Base-by-base conservation (phyloP, 2,113 vertebrate species). In the Agelaius tricolor region DNA sequence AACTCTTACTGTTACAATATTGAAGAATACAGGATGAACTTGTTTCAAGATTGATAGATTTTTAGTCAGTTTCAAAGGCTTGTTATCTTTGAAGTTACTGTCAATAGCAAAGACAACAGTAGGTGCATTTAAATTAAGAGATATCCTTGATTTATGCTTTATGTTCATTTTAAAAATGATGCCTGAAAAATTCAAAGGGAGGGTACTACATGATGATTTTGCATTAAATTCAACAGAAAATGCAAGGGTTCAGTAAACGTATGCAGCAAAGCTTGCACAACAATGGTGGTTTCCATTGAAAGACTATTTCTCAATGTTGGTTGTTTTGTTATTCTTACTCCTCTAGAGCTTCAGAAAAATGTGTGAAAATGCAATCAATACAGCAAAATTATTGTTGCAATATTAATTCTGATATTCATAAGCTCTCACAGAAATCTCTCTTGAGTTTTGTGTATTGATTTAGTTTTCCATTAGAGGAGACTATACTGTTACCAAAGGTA, bases 371-470 rank as follows among this genome's bases (percentile, higher is more conserved):
- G 10, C 7, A 77, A 68, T 89, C 41, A 58, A 9, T 44, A 37
- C 26, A 24, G 55, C 1, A 81, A 81, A 88, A 55, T 35, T 3
- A 46, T 87, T 76, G 74, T 51, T 94, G 47, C 39, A 89, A 77
- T 67, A 74, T 85, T 94, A 94, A 58, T 27, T 91, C 67, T 74
- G 51, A 74, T 87, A 95, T 93, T 76, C 78, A 89, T 65, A 93
- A 78, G 12, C 19, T 74, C 26, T 73, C 41, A 39, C 19, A 73
- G 44, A 72, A 80, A 71, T 57, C 4, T 72, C 27, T 67, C 47
- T 78, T 83, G 47, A 6, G 83, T 78, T 92, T 90, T 93, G 35
- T 63, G 13, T 88, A 83, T 95, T 77, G 91, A 93, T 94, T 93
- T 91, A 84, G 54, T 52, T 13, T 41, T 82, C 87, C 58, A 15